Base-by-base conservation (phyloP, 2,888 invertebrate genomes). In the Phengaris arion region DNA sequence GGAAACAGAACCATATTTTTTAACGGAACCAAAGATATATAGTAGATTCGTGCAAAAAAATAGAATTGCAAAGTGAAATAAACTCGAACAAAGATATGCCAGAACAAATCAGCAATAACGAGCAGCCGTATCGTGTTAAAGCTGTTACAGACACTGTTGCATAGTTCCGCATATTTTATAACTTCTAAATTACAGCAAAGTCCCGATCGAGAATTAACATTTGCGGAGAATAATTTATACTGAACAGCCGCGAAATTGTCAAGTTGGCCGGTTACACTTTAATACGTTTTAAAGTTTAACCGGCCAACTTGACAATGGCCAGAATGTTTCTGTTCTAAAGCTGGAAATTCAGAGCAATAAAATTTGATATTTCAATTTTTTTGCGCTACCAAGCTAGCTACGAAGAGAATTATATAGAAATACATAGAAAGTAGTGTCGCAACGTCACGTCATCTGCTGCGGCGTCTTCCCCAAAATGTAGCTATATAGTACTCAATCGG, bases 161-260 rank as follows among this genome's bases (percentile, higher is more conserved):
- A 69, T 69, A 69, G 69, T 15, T 69, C 15, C 48, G 69, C n/a
- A 69, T 69, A 69, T 69, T 69, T 69, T 69, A 69, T 69, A 48
- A 69, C 69, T 48, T 48, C 13, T 48, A 46, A 68, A 68, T 68
- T 45, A 69, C 13, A n/a, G 69, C 69, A 5, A 3, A 69, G 48
- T 48, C 48, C 48, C 69, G 48, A 69, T 69, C 48, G 69, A 69
- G 69, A 48, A 69, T 69, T 69, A 69, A 69, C 69, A 69, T 48
- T 46, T 9, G 69, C 69, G 69, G 15, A 35, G 35, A 35, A 35
- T 12, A 5, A 35, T 64, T 64, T 64, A 35, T 9, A 35, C 35
- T 12, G 35, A 55, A 6, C 55, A 22, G 35, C 35, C 13, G 35
- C 35, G 64, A 45, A 12, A 64, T 12, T 45, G 35, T 35, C 12